Evolutionary conservation across 2,797 vertebrate species (phyloP), one percentile per base, ranked within the genome.

Genomic region (Sardinella longiceps): DNA sequence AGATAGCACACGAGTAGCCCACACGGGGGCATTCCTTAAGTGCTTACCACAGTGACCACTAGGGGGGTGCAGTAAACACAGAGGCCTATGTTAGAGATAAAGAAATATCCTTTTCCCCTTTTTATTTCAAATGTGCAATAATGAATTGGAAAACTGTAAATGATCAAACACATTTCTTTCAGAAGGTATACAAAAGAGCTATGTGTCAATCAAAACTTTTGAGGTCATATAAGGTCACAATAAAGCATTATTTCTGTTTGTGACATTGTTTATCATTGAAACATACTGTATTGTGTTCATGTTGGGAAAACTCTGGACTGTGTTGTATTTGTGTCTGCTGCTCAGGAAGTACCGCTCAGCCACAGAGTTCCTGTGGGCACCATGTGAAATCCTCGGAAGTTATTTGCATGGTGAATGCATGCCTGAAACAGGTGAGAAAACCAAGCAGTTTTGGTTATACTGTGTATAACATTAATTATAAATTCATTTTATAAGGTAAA

Each of bases 321-420:
- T 66, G 25, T 10, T 14, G 14, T 14, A 5, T 3, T n/a, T 14
- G 15, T 70, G 60, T 85, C 39, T 39, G 2, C 56, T 43, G 2
- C 56, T 43, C 53, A 80, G 85, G 53, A 58, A 46, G 45, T 53
- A 82, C n/a, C n/a, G 12, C 74, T 48, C 43, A 56, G 37, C 23
- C 70, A 85, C 83, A 84, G 66, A 50, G 51, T 11, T 74, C 70
- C 12, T 83, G 85, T 83, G 85, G 85, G 37, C 85, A 85, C 43
- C 7, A 45, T 0, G 5, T 66, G 50, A 63, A 80, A 58, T 58
- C 81, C 7, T 60, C 85, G 37, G 45, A 80, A 60, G 46, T 85
- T 53, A 66, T 60, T 77, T 80, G 82, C n/a, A 83, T 85, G 74
- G 81, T 80, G 43, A 85, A 83, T 37, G 37, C 46, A 39, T 51